Percentiles rank a stretch among this genome's conserved stretches.
Evolutionary conservation across 2,797 vertebrate species (phyloP).

Genomic region (Malurus splendens): DNA sequence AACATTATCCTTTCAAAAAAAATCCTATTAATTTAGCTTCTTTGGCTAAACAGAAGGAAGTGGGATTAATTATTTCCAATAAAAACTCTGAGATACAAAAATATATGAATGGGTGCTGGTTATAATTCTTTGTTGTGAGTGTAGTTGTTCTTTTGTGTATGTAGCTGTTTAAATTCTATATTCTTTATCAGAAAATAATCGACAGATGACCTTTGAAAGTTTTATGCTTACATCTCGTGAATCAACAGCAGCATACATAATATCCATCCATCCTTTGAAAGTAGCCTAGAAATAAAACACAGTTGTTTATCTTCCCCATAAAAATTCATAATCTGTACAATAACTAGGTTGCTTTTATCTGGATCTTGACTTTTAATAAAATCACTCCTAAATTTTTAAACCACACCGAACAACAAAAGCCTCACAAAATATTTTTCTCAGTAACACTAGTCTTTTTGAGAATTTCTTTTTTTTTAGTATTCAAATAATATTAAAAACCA

Average conservation of each 20-base stretch:
- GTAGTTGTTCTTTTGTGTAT: not conserved
- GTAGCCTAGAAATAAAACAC: slow-evolving; percentile 82
- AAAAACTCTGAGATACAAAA: not conserved
- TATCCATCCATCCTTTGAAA: slow-evolving; percentile 99
- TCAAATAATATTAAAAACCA: not conserved
- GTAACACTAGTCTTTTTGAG: not conserved
- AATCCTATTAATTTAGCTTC: not conserved
- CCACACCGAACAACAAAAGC: not conserved
- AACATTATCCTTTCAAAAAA: not conserved
- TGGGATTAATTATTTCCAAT: not conserved
- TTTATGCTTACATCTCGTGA: slow-evolving; percentile 88
- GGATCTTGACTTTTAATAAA: not conserved
- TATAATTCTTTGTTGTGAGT: not conserved
- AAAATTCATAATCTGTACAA: not conserved
- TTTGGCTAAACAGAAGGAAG: not conserved
- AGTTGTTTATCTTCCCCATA: slow-evolving; percentile 1
- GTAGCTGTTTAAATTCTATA: not conserved
- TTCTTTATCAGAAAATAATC: not conserved
- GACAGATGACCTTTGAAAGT: not conserved
- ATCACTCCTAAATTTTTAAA: not conserved
- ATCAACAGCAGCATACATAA: slow-evolving; percentile 98
- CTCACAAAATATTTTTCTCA: not conserved
- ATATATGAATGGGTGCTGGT: not conserved
- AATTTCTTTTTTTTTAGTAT: not conserved
- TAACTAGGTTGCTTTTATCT: not conserved